These are phyloP conservation scores for Cryptotermes secundus DNA, from an alignment of 1,140 invertebrate genomes.

Conservation along the genomic window DNA sequence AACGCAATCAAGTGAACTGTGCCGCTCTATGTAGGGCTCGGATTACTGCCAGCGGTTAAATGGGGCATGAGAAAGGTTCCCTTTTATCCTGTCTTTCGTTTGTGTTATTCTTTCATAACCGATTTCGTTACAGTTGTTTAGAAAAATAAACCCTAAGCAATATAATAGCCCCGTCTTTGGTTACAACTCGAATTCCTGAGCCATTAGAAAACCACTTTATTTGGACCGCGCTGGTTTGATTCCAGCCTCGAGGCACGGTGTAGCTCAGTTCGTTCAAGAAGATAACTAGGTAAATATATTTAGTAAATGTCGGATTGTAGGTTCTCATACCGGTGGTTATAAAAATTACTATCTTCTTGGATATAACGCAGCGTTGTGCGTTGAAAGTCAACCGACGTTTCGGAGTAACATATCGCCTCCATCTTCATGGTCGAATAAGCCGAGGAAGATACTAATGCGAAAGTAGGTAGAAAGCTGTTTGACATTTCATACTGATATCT, in stretches of 20 bases:
- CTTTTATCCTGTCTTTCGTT: neutral
- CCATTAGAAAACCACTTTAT: neutral
- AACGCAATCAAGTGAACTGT: neutral
- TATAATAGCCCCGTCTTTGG: neutral
- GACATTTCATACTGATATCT: no score
- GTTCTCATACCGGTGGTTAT: neutral
- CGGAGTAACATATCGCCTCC: no score
- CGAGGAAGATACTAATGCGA: no score
- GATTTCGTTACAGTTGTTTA: conserved; percentile 13
- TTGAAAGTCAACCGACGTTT: no score
- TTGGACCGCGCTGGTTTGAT: neutral
- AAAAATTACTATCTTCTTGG: neutral
- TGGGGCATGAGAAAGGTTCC: neutral
- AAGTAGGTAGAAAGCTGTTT: no score
- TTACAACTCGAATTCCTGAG: neutral
- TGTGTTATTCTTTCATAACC: conserved; percentile 14
- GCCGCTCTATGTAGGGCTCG: neutral
- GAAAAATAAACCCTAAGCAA: conserved; percentile 17
- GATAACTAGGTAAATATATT: no score
- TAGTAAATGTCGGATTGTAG: neutral
- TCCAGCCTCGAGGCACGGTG: neutral
- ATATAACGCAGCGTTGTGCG: no score
- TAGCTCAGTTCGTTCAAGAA: no score
- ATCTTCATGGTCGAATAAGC: no score
- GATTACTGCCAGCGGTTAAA: neutral